These are phyloP conservation scores for Ictidomys tridecemlineatus DNA, from an alignment of 2,113 vertebrate genomes.

Conservation along the genomic window DNA sequence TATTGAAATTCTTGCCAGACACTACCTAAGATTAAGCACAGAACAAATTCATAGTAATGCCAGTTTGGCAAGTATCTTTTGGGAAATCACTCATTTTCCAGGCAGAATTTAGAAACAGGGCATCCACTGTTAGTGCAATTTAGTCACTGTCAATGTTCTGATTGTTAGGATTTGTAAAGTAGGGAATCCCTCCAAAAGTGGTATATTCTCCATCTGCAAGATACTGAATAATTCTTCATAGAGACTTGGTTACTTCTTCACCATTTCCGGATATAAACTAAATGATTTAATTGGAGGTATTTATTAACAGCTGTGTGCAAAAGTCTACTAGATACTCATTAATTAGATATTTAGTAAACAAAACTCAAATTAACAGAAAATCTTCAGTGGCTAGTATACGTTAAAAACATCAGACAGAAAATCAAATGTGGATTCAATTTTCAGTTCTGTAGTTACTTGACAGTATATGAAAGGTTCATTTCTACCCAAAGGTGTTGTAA, in stretches of 20 bases:
- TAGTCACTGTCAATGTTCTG: constrained; percentile 41
- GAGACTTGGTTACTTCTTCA: background rate
- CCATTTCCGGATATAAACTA: background rate
- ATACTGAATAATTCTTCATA: constrained; percentile 18
- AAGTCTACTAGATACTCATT: background rate
- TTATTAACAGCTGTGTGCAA: background rate
- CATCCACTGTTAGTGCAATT: constrained; percentile 7
- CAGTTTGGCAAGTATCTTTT: constrained; percentile 37
- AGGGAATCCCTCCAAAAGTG: background rate
- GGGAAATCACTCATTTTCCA: constrained; percentile 58
- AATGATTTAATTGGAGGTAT: background rate
- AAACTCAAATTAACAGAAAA: background rate
- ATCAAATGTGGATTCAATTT: background rate
- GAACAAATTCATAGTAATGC: background rate
- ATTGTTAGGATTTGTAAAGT: constrained; percentile 52
- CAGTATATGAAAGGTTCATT: background rate
- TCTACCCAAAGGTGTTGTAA: background rate
- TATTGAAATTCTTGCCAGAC: constrained; percentile 34
- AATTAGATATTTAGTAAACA: background rate
- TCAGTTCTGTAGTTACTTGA: background rate
- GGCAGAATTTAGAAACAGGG: constrained; percentile 36
- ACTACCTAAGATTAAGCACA: background rate
- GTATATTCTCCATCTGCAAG: background rate
- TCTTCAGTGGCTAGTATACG: background rate
- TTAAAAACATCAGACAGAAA: background rate